Evolutionary conservation across 2,888 invertebrate species (phyloP), one percentile per base, ranked within the genome.

Genomic region (Crocallis elinguaria): DNA sequence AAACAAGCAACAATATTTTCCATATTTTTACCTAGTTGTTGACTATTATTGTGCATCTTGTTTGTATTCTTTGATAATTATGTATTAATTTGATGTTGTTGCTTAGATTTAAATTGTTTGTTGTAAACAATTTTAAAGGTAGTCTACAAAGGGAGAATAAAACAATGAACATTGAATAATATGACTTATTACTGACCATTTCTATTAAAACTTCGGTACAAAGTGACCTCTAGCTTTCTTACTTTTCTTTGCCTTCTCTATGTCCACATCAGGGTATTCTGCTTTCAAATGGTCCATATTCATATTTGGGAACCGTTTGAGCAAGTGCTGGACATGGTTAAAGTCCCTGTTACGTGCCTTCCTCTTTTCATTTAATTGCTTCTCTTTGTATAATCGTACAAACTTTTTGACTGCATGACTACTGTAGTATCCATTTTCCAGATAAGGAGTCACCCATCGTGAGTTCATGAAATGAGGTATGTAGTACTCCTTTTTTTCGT

Each of bases 231-330:
- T 89, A 8, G 93, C 83, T 80, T 92, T 94, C 62, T 92, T 92
- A 37, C 81, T 79, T 3, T 76, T 77, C 66, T 93, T 93, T 0
- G 94, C 92, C 77, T 93, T 94, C 54, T 96, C 94, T 41, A 97
- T 85, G 79, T 97, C 93, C 3, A 96, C 95, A 74, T 94, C 83
- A 3, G 98, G 97, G 82, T 94, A 98, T 71, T 95, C 93, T 54
- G 93, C 88, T 75, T 94, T 93, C 14, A 98, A 73, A 45, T 94
- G 88, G 51, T 95, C 94, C 77, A 94, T 77, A 74, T 96, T 95
- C 80, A 96, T 84, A 73, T 97, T 92, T 0, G 97, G 97, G 82
- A 95, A 97, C 32, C 94, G 92, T 61, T 94, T 94, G 16, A 97
- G 70, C 46, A 96, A 79, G 60, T 94, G 93, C 80, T 94, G 93